Evolutionary conservation across 2,797 vertebrate species (phyloP).

Genomic region (Intellagama lesueurii): DNA sequence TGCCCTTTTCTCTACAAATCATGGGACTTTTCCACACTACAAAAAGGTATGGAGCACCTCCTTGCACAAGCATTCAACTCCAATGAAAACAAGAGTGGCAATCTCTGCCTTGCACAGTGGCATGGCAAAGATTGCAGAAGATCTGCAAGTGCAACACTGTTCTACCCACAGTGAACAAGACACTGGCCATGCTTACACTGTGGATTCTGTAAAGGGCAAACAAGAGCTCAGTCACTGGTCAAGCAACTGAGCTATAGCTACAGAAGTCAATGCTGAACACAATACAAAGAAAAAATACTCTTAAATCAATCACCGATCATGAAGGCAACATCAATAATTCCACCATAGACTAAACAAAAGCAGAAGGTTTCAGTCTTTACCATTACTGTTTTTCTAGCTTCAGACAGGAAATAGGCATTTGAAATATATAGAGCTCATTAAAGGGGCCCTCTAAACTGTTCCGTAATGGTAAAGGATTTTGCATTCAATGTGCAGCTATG

Average conservation of each 20-base stretch:
- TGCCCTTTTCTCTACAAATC: no score
- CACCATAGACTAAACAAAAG: slow-evolving; percentile 85
- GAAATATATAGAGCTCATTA: slow-evolving; percentile 85
- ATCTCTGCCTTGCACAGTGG: no score
- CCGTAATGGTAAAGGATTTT: slow-evolving; percentile 52
- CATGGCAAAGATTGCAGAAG: no score
- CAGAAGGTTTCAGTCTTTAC: slow-evolving; percentile 72
- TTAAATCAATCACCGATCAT: slow-evolving; percentile 63
- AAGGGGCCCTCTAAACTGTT: slow-evolving; percentile 75
- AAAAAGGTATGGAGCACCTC: no score
- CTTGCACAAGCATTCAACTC: no score
- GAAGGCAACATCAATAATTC: slow-evolving; percentile 72
- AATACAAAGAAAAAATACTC: slow-evolving; percentile 60
- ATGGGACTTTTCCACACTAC: no score
- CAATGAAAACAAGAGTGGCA: no score
- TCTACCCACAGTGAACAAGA: no score
- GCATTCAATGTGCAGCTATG: slow-evolving; percentile 36
- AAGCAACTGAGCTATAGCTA: slow-evolving; percentile 52
- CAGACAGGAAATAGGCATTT: slow-evolving; percentile 84
- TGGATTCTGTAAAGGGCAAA: slow-evolving; percentile 23
- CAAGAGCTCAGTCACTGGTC: slow-evolving; percentile 59
- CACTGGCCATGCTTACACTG: slow-evolving; percentile 3
- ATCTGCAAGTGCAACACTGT: no score
- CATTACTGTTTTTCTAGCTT: slow-evolving; percentile 69
- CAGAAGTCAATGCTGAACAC: slow-evolving; percentile 57